Evolutionary conservation across 1,140 invertebrate genomes (phyloP).

Genomic region (Heliconius hermathena): DNA sequence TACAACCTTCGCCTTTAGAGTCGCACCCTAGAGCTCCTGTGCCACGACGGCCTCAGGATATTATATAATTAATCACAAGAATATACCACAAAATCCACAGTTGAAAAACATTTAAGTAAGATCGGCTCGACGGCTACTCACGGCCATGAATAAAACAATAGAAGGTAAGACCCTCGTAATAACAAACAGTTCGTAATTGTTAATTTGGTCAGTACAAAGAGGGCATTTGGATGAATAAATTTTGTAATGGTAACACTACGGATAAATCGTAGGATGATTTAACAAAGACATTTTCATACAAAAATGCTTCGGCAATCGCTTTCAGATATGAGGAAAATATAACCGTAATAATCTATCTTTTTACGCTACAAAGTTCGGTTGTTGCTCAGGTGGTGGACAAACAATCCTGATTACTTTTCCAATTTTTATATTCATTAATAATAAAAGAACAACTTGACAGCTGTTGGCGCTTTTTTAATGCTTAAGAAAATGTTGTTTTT

Average conservation of each 20-base stretch:
- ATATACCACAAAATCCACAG: not conserved
- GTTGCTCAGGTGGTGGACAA: not conserved
- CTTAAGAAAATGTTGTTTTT: no score
- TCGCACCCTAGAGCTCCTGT: no score
- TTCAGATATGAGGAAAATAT: not conserved
- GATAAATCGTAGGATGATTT: not conserved
- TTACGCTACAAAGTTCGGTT: not conserved
- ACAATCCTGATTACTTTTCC: not conserved
- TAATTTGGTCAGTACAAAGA: conserved; percentile 15
- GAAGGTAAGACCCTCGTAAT: not conserved
- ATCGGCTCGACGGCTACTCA: not conserved
- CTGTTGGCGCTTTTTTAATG: not conserved
- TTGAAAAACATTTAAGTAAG: conserved; percentile 8
- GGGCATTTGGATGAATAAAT: conserved; percentile 6
- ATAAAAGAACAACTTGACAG: not conserved
- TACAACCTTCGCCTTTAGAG: no score
- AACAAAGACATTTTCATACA: not conserved
- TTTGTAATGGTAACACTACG: not conserved
- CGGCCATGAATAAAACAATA: conserved; percentile 10
- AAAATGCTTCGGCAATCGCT: not conserved
- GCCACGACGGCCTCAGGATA: not conserved
- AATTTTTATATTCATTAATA: not conserved
- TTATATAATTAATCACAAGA: not conserved
- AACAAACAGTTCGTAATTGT: conserved; percentile 3
- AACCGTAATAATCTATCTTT: not conserved